These are phyloP conservation scores for Aphrocallistes beatrix DNA, from an alignment of 37 sponge, comb jelly and placozoan genomes.

Conservation along the genomic window DNA sequence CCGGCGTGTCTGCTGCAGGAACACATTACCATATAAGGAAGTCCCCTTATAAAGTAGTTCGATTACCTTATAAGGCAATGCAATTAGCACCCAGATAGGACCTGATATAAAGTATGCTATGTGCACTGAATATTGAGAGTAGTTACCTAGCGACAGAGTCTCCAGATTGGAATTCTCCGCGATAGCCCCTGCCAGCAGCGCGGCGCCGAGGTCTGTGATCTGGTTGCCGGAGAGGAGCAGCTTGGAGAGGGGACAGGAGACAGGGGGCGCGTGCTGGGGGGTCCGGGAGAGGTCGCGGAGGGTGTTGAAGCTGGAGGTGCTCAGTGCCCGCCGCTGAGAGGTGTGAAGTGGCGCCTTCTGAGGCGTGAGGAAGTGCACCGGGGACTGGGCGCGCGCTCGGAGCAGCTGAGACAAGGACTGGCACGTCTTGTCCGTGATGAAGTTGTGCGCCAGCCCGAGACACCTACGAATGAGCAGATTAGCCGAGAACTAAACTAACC, in stretches of 20 bases:
- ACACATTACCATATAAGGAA: too few species aligned
- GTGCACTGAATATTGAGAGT: not conserved
- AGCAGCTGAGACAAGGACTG: not conserved
- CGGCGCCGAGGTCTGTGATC: constrained; percentile 43
- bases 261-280: not conserved
- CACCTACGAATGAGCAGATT: too few species aligned
- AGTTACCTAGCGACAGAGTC: constrained; percentile 38
- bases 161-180: constrained; percentile 49
- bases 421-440: not conserved
- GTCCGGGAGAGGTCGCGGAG: not conserved
- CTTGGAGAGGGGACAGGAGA: not conserved
- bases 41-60: too few species aligned
- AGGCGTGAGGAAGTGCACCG: not conserved
- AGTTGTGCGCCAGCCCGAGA: not conserved
- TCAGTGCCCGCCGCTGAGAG: too few species aligned
- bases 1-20: constrained; percentile 64
- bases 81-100: too few species aligned
- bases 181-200: constrained; percentile 43
- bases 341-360: too few species aligned
- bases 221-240: not conserved
- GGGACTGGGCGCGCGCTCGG: not conserved
- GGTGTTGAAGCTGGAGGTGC: not conserved
- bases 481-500: not conserved
- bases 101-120: too few species aligned
- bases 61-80: too few species aligned